Percentiles rank a stretch among this genome's conserved stretches.
phyloP scores from a whole-genome alignment of 2,888 invertebrate genomes.

The Schrankia costaestrigalis region DNA sequence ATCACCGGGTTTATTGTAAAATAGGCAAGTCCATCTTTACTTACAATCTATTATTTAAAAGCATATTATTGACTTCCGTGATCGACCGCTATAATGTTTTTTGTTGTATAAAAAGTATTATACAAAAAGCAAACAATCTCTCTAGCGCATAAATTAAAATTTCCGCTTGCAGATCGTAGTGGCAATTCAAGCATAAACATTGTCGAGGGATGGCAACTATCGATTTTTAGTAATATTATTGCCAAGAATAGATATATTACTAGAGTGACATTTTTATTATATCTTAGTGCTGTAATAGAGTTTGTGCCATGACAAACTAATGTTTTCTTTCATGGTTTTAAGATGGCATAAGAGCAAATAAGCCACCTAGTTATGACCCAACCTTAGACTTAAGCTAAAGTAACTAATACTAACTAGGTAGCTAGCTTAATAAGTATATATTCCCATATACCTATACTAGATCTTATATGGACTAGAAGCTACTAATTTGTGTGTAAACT shows the following conservation, averaged over 20 bases:
- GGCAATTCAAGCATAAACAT: constrained; percentile 72
- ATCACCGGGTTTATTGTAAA: too few relatives aligned
- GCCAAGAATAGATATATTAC: constrained; percentile 13
- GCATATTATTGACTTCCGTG: constrained; percentile 60
- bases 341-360: too few relatives aligned
- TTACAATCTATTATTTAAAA: constrained; percentile 40
- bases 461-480: too few relatives aligned
- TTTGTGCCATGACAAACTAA: too few relatives aligned
- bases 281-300: too few relatives aligned
- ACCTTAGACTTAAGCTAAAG: too few relatives aligned
- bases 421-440: too few relatives aligned
- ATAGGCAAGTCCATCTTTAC: constrained; percentile 35
- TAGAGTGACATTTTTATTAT: constrained; percentile 22
- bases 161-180: constrained; percentile 69
- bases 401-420: too few relatives aligned
- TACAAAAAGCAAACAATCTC: constrained; percentile 75
- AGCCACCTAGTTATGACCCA: too few relatives aligned
- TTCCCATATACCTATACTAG: too few relatives aligned
- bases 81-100: constrained; percentile 54
- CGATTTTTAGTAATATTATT: constrained; percentile 48
- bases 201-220: constrained; percentile 55
- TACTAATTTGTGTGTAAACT: too few relatives aligned
- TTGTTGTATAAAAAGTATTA: constrained; percentile 61
- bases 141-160: constrained; percentile 77
- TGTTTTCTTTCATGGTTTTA: too few relatives aligned